Percentiles rank a stretch among this genome's conserved stretches.
phyloP scores from a whole-genome alignment of 2,888 invertebrate species.

The Chymomyza procnemis region DNA sequence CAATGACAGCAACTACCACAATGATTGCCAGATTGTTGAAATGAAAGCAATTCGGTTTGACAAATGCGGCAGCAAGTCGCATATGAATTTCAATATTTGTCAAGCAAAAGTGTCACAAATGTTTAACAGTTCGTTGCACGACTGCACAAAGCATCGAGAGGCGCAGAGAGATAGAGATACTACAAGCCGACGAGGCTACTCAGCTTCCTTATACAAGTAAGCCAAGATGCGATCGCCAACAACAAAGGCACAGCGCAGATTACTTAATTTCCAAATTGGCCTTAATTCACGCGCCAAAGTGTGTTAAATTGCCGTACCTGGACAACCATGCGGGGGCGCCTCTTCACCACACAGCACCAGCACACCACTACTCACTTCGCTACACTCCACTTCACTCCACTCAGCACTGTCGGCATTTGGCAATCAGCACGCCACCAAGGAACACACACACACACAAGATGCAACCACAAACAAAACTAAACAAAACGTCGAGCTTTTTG shows the following conservation, averaged over 20 bases:
- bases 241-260: conserved; percentile 58
- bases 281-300: conserved; percentile 77
- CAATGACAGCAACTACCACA: too few relatives aligned
- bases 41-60: background rate
- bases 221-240: conserved; percentile 13
- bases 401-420: background rate
- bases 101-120: conserved; percentile 48
- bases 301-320: conserved; percentile 71
- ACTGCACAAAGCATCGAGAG: background rate
- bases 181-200: conserved; percentile 7
- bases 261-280: conserved; percentile 76
- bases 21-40: background rate
- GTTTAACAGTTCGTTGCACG: conserved; percentile 41
- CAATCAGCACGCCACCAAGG: background rate
- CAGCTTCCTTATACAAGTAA: background rate
- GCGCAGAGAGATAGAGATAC: background rate
- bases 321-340: conserved; percentile 43
- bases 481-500: conserved; percentile 22
- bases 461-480: conserved; percentile 4
- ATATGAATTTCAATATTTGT: conserved; percentile 26
- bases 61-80: background rate
- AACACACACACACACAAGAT: background rate
- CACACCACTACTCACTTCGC: background rate
- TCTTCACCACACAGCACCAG: background rate
- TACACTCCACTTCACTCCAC: conserved; percentile 1